These are phyloP conservation scores for Tachypleus tridentatus DNA, from an alignment of 1,140 invertebrate species.

Conservation along the genomic window DNA sequence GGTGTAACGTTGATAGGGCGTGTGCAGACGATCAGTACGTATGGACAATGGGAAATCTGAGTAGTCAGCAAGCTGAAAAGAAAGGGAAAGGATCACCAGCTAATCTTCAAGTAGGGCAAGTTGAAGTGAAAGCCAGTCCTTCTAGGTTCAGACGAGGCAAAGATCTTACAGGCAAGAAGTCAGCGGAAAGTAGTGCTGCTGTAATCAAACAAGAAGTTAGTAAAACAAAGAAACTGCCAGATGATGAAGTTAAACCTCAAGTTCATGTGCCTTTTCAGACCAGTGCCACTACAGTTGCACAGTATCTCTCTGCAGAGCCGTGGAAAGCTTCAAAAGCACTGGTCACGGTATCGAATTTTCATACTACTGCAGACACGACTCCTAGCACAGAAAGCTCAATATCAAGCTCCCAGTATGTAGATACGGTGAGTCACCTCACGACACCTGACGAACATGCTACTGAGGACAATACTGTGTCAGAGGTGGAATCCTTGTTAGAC, in stretches of 20 bases:
- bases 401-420: slow-evolving; percentile 20
- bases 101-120: background rate
- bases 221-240: too few species aligned
- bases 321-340: background rate
- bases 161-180: slow-evolving; percentile 5
- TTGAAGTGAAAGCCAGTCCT: background rate
- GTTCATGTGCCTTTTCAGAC: background rate
- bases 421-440: slow-evolving; percentile 19
- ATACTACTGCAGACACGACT: background rate
- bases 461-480: slow-evolving; percentile 5
- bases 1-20: too few species aligned
- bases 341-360: too few species aligned
- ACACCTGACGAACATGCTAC: slow-evolving; percentile 11
- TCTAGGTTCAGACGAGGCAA: slow-evolving; percentile 4
- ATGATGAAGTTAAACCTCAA: background rate
- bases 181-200: too few species aligned
- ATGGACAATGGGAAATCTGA: slow-evolving; percentile 14
- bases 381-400: slow-evolving; percentile 20
- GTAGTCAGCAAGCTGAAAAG: slow-evolving; percentile 18
- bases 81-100: slow-evolving; percentile 4
- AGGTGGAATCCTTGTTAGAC: slow-evolving; percentile 15
- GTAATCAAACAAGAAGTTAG: too few species aligned
- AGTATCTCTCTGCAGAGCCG: background rate
- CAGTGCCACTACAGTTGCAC: background rate
- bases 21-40: too few species aligned